phyloP scores from a whole-genome alignment of 2,797 vertebrate genomes.

The Anas bahamensis region DNA sequence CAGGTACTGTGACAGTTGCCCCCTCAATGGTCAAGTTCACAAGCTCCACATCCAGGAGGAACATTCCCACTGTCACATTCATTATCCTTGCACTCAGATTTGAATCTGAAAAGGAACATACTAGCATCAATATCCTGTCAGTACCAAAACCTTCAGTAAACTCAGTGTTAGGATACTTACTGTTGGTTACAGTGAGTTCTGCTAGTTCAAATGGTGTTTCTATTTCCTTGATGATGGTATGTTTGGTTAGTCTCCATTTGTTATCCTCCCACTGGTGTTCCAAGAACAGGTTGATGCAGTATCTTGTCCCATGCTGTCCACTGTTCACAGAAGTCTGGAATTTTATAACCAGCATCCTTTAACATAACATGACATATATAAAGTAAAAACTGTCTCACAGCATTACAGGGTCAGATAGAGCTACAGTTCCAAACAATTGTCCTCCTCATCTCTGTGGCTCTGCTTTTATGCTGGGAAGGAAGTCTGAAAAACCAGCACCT shows the following conservation, averaged over 20 bases:
- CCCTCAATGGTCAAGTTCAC: slow-evolving; percentile 45
- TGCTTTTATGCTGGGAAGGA: not conserved
- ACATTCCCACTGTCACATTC: slow-evolving; percentile 56
- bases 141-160: not conserved
- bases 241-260: slow-evolving; percentile 55
- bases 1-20: not conserved
- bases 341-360: not conserved
- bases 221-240: slow-evolving; percentile 64
- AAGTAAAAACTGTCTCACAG: not conserved
- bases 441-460: not conserved
- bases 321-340: slow-evolving; percentile 62
- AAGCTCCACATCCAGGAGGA: slow-evolving; percentile 69
- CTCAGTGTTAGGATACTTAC: slow-evolving; percentile 34
- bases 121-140: not conserved
- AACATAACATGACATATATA: not conserved
- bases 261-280: slow-evolving; percentile 69
- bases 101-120: not conserved
- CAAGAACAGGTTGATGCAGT: slow-evolving; percentile 62
- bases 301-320: slow-evolving; percentile 30
- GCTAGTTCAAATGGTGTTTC: slow-evolving; percentile 54
- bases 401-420: not conserved
- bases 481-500: not conserved
- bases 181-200: slow-evolving; percentile 11
- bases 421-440: not conserved
- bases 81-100: slow-evolving; percentile 19